A percentile compares a stretch with the other conserved stretches of the same genome.
phyloP scores from a whole-genome alignment of 2,888 invertebrate species.

The Uloborus plumipes region DNA sequence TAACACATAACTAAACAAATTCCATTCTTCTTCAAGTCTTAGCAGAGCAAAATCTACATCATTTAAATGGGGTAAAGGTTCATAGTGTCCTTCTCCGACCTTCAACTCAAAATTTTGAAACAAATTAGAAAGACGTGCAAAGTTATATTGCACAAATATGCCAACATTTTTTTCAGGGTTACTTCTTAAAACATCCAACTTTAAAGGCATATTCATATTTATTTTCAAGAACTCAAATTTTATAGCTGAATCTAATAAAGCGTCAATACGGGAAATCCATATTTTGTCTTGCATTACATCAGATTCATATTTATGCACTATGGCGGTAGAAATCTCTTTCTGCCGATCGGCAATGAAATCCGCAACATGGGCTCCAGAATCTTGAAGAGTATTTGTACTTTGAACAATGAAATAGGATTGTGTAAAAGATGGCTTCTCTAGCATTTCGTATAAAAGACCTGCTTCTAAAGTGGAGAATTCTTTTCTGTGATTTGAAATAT shows the following conservation, averaged over 20 bases:
- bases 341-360: constrained; percentile 3
- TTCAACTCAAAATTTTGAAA: constrained; percentile 39
- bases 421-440: not conserved
- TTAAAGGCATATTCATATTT: constrained; percentile 18
- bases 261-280: constrained; percentile 16
- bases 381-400: not conserved
- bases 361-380: not conserved
- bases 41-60: constrained; percentile 36
- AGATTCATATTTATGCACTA: constrained; percentile 23
- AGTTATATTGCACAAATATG: constrained; percentile 50
- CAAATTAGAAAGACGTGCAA: constrained; percentile 45
- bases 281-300: not conserved
- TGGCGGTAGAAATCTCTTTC: constrained; percentile 24
- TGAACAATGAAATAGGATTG: constrained; percentile 36
- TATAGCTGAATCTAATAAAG: constrained; percentile 23
- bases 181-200: not conserved
- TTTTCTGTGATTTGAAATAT: constrained; percentile 21
- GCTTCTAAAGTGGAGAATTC: constrained; percentile 8
- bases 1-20: constrained; percentile 33
- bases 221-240: constrained; percentile 37
- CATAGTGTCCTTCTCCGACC: constrained; percentile 38
- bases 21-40: constrained; percentile 45
- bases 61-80: constrained; percentile 7
- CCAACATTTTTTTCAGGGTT: constrained; percentile 26
- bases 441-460: constrained; percentile 33